Percentiles rank a stretch among this genome's conserved stretches.
phyloP scores from a whole-genome alignment of 1,140 invertebrate genomes.

The Brachystomella parvula region DNA sequence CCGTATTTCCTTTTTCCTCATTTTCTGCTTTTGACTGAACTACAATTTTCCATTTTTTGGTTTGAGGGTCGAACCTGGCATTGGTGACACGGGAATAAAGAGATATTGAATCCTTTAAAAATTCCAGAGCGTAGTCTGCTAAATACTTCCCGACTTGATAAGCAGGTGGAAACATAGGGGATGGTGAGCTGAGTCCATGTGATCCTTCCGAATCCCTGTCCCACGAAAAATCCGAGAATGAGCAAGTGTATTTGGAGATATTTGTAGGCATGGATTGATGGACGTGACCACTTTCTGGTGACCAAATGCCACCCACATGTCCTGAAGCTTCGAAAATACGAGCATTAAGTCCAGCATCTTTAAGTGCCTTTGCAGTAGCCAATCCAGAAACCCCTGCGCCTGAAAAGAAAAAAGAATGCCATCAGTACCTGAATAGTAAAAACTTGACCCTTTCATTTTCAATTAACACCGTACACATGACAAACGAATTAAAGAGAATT shows the following conservation, averaged over 20 bases:
- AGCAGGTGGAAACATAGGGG: constrained; percentile 4
- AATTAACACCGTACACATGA: too few species aligned
- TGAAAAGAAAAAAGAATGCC: too few species aligned
- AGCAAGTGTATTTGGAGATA: neutral
- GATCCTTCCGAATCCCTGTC: neutral
- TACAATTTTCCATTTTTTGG: neutral
- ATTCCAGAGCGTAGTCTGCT: neutral
- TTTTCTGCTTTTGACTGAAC: neutral
- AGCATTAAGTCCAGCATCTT: neutral
- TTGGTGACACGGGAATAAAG: neutral
- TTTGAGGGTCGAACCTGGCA: neutral
- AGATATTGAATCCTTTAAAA: neutral
- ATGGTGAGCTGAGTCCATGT: too few species aligned
- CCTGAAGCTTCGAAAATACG: constrained; percentile 2
- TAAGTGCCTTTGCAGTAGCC: neutral
- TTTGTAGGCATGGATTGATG: neutral
- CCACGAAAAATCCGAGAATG: constrained; percentile 2
- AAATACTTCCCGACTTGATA: neutral
- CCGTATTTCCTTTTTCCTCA: neutral
- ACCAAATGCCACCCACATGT: constrained; percentile 11
- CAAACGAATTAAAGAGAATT: too few species aligned
- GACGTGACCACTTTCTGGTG: neutral
- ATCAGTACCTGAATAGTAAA: too few species aligned
- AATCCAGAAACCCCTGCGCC: neutral
- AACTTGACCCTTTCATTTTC: too few species aligned